phyloP scores from a whole-genome alignment of 2,797 vertebrate species.

The Delichon dasypus region DNA sequence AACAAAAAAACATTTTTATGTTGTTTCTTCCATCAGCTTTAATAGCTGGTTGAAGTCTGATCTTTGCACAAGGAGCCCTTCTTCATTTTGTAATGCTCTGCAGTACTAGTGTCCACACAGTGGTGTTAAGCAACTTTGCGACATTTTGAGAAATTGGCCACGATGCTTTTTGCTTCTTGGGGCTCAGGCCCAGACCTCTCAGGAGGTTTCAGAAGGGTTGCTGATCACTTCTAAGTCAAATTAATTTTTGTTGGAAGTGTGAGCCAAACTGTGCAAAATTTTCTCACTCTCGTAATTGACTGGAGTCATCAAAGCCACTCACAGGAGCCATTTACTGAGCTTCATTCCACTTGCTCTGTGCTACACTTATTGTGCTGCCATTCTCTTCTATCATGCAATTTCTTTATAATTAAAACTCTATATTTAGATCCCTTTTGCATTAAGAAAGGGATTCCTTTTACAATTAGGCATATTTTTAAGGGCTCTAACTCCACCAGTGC shows the following conservation, averaged over 20 bases:
- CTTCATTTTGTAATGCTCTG: not conserved
- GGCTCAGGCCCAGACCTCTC: not conserved
- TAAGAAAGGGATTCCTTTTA: not conserved
- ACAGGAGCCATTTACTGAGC: not conserved
- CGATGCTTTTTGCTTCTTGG: not conserved
- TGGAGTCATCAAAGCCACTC: not conserved
- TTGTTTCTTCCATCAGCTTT: not conserved
- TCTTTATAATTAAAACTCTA: not conserved
- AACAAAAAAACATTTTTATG: not conserved
- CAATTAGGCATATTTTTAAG: not conserved
- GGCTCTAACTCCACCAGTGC: not conserved
- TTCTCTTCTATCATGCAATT: not conserved
- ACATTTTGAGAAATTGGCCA: not conserved
- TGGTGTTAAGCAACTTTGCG: not conserved
- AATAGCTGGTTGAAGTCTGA: not conserved
- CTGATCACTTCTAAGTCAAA: not conserved
- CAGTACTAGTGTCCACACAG: rapidly evolving
- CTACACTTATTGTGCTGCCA: not conserved
- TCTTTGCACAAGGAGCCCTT: not conserved
- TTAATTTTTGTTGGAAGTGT: not conserved
- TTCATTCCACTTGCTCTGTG: not conserved
- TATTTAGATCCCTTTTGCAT: not conserved
- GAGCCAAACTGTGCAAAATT: not conserved
- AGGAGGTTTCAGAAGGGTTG: not conserved
- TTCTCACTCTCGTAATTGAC: not conserved